Base-by-base conservation (phyloP, 2,888 invertebrate species). In the Muscina levida region DNA sequence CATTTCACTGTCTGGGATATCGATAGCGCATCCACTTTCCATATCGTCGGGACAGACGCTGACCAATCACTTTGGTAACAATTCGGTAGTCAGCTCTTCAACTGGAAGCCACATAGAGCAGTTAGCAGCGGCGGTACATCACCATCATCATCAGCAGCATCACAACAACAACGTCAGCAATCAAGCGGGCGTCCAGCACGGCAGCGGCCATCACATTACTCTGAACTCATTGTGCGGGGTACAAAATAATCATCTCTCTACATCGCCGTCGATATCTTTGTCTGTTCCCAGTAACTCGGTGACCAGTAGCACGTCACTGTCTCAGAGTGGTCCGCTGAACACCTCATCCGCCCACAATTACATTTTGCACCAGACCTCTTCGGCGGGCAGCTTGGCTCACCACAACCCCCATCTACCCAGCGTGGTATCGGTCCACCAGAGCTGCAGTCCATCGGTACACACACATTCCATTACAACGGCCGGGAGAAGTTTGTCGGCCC, bases 1-100 rank as follows among this genome's bases (percentile, higher is more conserved):
- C 77, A 83, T 91, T 84, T 89, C 91, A 84, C 87, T 91, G 77
- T 89, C 91, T 81, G 91, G 91, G 84, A 86, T 91, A 86, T 90
- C 91, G 85, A 88, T 91, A 84, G 88, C 91, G 75, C 91, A 91
- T 87, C 90, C 91, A 82, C 85, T 89, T 68, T 87, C 88, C 84
- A 87, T 87, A 79, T 86, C 87, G 77, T 85, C 86, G 71, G 86
- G 86, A 75, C 87, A 87, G 81, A 85, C 85, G 81, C 82, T 90
- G 74, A 88, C 89, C 83, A 87, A 87, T 84, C 90, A 90, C 83
- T 85, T 90, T 19, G 83, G 82, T 81, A 87, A 87, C 78, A 87
- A 88, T 82, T 87, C 86, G 53, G 80, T 83, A 15, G 85, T 85
- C 37, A 84, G 85, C 46, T 85, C 86, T 37, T 85, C 86, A 42